Conservation (phyloP, 2,888 invertebrate genomes). For the Rotaria sp. region DNA sequence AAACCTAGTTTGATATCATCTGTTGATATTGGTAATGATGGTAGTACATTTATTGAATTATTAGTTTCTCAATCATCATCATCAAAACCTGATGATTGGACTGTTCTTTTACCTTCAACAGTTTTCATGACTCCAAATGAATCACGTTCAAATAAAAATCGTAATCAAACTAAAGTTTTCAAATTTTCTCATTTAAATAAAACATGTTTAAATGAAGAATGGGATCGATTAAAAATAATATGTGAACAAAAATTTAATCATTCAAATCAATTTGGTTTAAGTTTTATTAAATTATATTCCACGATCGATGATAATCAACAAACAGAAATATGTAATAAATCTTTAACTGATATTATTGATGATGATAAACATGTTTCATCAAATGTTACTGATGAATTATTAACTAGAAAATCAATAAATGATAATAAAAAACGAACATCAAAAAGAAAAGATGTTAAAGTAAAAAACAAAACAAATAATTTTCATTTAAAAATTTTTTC, state of each 20-base stretch:
- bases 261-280: constrained; percentile 44
- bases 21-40: constrained; percentile 75
- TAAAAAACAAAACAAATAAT: too few species aligned
- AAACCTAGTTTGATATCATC: constrained; percentile 30
- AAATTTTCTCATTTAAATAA: constrained; percentile 61
- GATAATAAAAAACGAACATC: not conserved
- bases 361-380: not conserved
- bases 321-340: not conserved
- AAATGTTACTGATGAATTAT: constrained; percentile 16
- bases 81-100: not conserved
- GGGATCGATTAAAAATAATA: constrained; percentile 74
- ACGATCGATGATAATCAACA: not conserved
- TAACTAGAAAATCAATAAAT: not conserved
- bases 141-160: constrained; percentile 63
- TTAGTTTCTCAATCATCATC: constrained; percentile 63
- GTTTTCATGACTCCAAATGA: constrained; percentile 73
- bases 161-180: constrained; percentile 66
- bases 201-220: constrained; percentile 62
- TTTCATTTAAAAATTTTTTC: too few species aligned
- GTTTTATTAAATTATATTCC: constrained; percentile 31
- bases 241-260: constrained; percentile 81
- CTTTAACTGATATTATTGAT: not conserved
- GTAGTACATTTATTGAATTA: constrained; percentile 75
- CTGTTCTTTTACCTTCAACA: constrained; percentile 58
- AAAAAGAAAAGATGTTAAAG: too few species aligned